Conservation (phyloP, 2,113 vertebrate genomes). For the Alaudala cheleensis region DNA sequence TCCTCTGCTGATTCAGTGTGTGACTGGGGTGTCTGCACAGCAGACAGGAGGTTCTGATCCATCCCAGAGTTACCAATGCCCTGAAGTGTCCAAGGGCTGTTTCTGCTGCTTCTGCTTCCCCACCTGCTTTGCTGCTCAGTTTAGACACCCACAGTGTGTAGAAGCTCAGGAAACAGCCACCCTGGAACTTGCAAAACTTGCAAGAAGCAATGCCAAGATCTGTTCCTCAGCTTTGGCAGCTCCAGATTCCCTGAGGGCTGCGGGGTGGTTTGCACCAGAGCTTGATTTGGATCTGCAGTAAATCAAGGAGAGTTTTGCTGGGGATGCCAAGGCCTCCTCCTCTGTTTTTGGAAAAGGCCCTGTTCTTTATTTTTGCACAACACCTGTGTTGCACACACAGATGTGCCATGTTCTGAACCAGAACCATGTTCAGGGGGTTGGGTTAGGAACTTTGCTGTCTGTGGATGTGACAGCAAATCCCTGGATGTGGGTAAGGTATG, state of each 20-base stretch:
- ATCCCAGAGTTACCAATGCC: background rate
- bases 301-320: background rate
- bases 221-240: background rate
- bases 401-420: background rate
- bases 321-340: background rate
- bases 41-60: background rate
- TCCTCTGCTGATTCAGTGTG: background rate
- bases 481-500: background rate
- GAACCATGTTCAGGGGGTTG: no score
- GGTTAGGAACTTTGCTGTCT: background rate
- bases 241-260: background rate
- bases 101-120: background rate
- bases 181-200: background rate
- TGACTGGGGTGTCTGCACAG: background rate
- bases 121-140: background rate
- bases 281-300: background rate
- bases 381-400: background rate
- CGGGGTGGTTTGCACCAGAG: background rate
- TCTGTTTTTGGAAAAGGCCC: background rate
- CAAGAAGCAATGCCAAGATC: constrained; percentile 11
- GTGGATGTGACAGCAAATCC: background rate
- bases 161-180: background rate
- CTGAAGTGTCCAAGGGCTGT: background rate
- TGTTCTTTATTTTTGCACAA: background rate
- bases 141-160: background rate